phyloP scores from a whole-genome alignment of 2,888 invertebrate genomes.

The Macrophya alboannulata region DNA sequence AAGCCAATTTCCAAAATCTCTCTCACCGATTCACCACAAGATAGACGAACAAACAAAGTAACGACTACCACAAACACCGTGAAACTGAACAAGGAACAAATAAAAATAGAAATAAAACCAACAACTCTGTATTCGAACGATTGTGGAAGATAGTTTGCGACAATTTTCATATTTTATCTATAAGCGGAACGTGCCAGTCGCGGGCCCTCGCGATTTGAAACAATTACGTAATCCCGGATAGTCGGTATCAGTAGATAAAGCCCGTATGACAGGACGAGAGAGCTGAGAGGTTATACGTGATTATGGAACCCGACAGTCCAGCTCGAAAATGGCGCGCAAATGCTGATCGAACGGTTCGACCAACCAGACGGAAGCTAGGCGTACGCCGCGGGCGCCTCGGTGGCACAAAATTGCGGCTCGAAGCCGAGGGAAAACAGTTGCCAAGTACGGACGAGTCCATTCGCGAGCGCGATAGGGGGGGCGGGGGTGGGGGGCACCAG shows the following conservation, averaged over 20 bases:
- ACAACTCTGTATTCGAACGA: not conserved
- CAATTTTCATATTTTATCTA: not conserved
- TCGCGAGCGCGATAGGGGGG: not conserved
- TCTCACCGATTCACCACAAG: too few species aligned
- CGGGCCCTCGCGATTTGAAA: not conserved
- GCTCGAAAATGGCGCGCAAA: conserved; percentile 37
- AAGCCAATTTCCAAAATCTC: too few species aligned
- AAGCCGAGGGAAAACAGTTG: conserved; percentile 49
- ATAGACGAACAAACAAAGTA: too few species aligned
- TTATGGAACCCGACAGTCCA: not conserved
- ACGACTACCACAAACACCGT: too few species aligned
- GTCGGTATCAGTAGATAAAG: not conserved
- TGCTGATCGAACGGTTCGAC: not conserved
- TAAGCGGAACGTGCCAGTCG: not conserved
- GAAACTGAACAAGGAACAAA: too few species aligned
- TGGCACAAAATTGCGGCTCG: conserved; percentile 8
- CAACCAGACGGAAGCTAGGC: conserved; percentile 15
- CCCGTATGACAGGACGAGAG: not conserved
- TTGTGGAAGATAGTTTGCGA: not conserved
- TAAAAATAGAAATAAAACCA: too few species aligned
- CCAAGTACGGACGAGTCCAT: conserved; percentile 56
- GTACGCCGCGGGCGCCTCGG: conserved; percentile 21
- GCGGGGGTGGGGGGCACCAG: not conserved
- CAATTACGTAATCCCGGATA: conserved; percentile 18
- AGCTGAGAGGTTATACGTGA: not conserved